Evolutionary conservation across 2,113 vertebrate genomes (phyloP).

Genomic region (Seriola quinqueradiata): DNA sequence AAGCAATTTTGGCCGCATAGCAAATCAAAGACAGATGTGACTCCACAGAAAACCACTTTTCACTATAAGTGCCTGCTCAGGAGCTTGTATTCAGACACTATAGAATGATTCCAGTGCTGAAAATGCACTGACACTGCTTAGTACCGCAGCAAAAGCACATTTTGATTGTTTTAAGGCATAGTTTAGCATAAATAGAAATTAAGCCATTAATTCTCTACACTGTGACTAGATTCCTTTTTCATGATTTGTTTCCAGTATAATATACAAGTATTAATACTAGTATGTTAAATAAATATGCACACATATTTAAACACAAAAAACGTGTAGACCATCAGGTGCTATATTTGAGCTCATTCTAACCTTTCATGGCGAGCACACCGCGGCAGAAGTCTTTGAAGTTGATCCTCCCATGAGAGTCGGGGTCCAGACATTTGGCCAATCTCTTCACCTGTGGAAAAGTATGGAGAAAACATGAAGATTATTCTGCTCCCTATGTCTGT

Average conservation of each 20-base stretch:
- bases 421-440: constrained; percentile 89
- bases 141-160: no score
- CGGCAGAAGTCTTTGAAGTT: constrained; percentile 93
- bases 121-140: neutral
- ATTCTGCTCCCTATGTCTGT: neutral
- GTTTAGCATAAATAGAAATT: no score
- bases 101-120: neutral
- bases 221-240: neutral
- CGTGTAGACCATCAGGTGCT: neutral
- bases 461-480: neutral
- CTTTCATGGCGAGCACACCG: constrained; percentile 93
- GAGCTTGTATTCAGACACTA: neutral
- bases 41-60: neutral
- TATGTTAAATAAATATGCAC: neutral
- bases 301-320: neutral
- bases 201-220: neutral
- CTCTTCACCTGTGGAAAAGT: constrained; percentile 87
- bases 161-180: no score
- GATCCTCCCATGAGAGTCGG: constrained; percentile 89
- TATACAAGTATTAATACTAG: neutral
- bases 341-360: constrained; percentile 68
- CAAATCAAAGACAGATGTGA: neutral
- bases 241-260: neutral
- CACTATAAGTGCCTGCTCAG: neutral
- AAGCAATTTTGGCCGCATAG: neutral